phyloP scores from a whole-genome alignment of 2,113 vertebrate genomes.

The Triplophysa tibetana region DNA sequence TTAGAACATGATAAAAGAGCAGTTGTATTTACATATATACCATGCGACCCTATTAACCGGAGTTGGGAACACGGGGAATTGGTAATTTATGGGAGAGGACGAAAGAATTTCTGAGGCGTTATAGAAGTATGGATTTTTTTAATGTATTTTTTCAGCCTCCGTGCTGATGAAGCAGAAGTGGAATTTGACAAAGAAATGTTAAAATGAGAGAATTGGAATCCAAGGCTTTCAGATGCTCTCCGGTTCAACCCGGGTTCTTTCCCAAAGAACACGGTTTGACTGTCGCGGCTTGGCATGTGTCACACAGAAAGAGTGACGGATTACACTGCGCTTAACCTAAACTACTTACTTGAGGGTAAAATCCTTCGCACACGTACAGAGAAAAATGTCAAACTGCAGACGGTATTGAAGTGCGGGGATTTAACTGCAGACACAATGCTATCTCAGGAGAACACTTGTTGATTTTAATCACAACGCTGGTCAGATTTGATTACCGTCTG shows the following conservation, averaged over 20 bases:
- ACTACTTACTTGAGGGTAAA: slow-evolving; percentile 1
- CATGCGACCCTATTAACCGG: slow-evolving; percentile 44
- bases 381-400: background rate
- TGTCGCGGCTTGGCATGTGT: slow-evolving; percentile 14
- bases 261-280: background rate
- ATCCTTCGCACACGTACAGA: background rate
- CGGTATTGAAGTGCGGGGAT: slow-evolving; percentile 24
- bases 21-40: slow-evolving; percentile 52
- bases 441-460: slow-evolving; percentile 40
- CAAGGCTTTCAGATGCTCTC: background rate
- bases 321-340: slow-evolving; percentile 16
- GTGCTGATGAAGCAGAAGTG: slow-evolving; percentile 35
- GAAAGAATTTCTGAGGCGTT: background rate
- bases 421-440: slow-evolving; percentile 39
- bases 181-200: slow-evolving; percentile 26
- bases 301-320: slow-evolving; percentile 32
- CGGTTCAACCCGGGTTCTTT: background rate
- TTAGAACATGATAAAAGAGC: slow-evolving; percentile 33
- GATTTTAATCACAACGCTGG: slow-evolving; percentile 46
- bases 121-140: background rate
- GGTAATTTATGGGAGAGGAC: background rate
- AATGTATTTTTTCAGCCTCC: background rate
- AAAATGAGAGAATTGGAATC: slow-evolving; percentile 15
- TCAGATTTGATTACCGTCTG: slow-evolving; percentile 45
- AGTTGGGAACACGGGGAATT: background rate